Percentiles rank a stretch among this genome's conserved stretches.
phyloP scores from a whole-genome alignment of 1,140 invertebrate species.

The Cephus cinctus region DNA sequence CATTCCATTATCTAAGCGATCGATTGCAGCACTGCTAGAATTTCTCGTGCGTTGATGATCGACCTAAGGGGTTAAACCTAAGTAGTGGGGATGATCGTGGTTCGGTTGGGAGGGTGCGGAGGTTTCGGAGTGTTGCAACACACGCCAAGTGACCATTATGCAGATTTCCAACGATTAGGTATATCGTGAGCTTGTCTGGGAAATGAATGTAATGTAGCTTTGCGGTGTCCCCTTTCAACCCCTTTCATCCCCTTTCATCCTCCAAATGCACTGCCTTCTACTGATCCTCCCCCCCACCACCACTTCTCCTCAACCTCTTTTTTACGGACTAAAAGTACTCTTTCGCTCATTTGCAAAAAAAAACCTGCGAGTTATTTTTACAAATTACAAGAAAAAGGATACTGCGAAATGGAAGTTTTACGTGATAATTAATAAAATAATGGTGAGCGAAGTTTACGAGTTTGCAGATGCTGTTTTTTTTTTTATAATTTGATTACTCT shows the following conservation, averaged over 20 bases:
- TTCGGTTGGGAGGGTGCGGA: not conserved
- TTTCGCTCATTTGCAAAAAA: too few relatives aligned
- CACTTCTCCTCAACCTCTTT: constrained; percentile 26
- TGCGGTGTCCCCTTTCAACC: constrained; percentile 14
- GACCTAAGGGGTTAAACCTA: too few relatives aligned
- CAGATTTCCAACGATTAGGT: constrained; percentile 37
- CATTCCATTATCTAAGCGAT: not conserved
- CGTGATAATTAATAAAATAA: too few relatives aligned
- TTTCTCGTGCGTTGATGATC: not conserved
- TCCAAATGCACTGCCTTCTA: constrained; percentile 8
- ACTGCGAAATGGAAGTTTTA: too few relatives aligned
- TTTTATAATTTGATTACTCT: too few relatives aligned
- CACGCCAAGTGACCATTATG: constrained; percentile 39
- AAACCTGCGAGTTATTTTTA: constrained; percentile 24
- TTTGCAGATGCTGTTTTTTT: too few relatives aligned
- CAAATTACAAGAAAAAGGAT: not conserved
- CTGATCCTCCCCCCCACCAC: not conserved
- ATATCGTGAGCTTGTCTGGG: constrained; percentile 25
- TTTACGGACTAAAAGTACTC: too few relatives aligned
- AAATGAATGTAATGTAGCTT: constrained; percentile 27
- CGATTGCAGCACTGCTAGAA: not conserved
- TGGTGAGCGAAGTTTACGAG: too few relatives aligned
- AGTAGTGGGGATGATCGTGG: too few relatives aligned
- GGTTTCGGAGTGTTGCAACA: constrained; percentile 9
- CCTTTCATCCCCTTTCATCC: too few relatives aligned